Percentiles rank a stretch among this genome's conserved stretches.
phyloP scores from a whole-genome alignment of 2,888 invertebrate genomes.

The Andrena fulva region DNA sequence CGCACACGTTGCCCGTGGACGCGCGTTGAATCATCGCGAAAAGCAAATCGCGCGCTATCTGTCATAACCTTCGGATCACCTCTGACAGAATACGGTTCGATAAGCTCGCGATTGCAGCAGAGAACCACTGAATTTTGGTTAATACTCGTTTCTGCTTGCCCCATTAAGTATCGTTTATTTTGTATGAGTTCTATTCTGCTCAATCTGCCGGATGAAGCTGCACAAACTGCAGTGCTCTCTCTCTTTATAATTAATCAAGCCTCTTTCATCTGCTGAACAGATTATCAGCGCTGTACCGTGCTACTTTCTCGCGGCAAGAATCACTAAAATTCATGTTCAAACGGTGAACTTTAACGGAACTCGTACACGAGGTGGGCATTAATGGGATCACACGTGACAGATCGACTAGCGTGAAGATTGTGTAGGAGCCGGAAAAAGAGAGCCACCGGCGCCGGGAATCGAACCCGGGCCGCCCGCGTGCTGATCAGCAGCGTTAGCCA shows the following conservation, averaged over 20 bases:
- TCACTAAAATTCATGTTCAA: not conserved
- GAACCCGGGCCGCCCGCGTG: no score
- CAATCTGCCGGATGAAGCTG: no score
- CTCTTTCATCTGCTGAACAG: no score
- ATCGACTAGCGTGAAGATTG: not conserved
- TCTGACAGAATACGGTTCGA: no score
- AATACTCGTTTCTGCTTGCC: conserved; percentile 2
- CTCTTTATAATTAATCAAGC: no score
- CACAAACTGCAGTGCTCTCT: no score
- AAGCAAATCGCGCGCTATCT: not conserved
- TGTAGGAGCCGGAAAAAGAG: no score
- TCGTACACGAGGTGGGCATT: not conserved
- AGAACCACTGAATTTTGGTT: no score
- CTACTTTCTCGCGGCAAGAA: not conserved
- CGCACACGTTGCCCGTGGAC: conserved; percentile 1
- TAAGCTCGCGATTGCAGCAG: not conserved
- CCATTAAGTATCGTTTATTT: conserved; percentile 1
- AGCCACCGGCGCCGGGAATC: no score
- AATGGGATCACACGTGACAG: not conserved
- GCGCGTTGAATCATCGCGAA: conserved; percentile 35
- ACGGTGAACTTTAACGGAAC: not conserved
- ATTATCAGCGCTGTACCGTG: not conserved
- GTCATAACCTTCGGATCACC: no score
- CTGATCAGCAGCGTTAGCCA: no score
- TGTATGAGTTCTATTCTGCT: no score